Conservation (phyloP, 2,797 vertebrate species). For the Erethizon dorsatum region DNA sequence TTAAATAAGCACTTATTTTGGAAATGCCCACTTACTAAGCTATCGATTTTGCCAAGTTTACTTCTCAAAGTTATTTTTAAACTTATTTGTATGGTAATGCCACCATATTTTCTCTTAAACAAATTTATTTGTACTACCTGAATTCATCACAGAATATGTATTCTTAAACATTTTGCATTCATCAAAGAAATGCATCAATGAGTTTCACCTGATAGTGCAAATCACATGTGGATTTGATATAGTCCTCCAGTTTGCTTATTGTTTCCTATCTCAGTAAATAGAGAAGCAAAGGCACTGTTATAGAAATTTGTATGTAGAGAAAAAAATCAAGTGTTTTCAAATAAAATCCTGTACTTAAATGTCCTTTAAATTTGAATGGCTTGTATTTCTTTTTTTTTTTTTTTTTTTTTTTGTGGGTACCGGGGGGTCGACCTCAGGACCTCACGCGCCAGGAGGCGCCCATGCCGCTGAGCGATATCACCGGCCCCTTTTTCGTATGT, state of each 20-base stretch:
- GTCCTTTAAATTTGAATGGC: constrained; percentile 18
- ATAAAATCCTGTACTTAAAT: constrained; percentile 12
- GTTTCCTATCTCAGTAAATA: constrained; percentile 34
- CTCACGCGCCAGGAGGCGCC: too few species aligned
- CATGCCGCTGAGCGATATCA: too few species aligned
- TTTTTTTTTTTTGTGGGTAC: too few species aligned
- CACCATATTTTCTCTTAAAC: constrained; percentile 58
- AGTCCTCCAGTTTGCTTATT: not conserved
- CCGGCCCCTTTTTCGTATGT: too few species aligned
- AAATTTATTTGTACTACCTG: constrained; percentile 50
- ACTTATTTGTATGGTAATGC: constrained; percentile 37
- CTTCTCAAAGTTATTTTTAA: constrained; percentile 61
- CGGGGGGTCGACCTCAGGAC: too few species aligned
- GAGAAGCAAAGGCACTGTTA: not conserved
- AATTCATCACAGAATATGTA: not conserved
- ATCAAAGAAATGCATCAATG: constrained; percentile 13
- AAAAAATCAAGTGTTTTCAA: not conserved
- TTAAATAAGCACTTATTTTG: constrained; percentile 71
- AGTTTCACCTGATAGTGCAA: constrained; percentile 33
- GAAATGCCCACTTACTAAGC: constrained; percentile 59
- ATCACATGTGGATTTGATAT: constrained; percentile 19
- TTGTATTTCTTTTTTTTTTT: too few species aligned
- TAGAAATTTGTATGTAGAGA: constrained; percentile 1
- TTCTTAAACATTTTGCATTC: constrained; percentile 34
- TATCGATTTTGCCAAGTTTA: constrained; percentile 60